Evolutionary conservation across 1,140 invertebrate genomes (phyloP), one percentile per base, ranked within the genome.

Genomic region (Contarinia nasturtii): DNA sequence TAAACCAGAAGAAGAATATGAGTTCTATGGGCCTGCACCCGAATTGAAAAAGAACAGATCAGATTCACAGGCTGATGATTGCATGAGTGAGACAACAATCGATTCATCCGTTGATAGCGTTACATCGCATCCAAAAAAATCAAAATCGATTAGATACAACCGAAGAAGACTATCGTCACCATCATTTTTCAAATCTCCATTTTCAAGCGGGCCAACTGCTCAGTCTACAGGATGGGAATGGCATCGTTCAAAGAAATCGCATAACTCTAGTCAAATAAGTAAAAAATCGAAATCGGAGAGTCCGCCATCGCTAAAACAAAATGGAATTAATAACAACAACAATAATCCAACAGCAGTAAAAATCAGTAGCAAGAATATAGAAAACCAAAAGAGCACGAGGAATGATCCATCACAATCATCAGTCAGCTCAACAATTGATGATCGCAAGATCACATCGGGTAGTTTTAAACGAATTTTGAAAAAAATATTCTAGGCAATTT

Each of bases 181-280:
- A 0, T 71, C 69, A 0, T 80, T 79, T 50, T 71, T 80, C 50
- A 72, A 72, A 54, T 76, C 75, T 17, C 71, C 73, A 0, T 61
- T 78, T 12, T 37, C 47, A 50, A 41, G 58, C 55, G 15, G 53
- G 55, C 2, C 15, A 5, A 5, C 15, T 17, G 11, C n/a, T 18
- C 7, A n/a, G 14, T 49, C 61, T n/a, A 63, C 61, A 1, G 61
- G 60, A 12, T 63, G 61, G 61, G 61, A 63, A 48, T 63, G 61
- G 61, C 58, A 59, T 54, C 60, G 60, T 19, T 27, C 22, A 20
- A 33, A 34, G 27, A 27, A 33, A 14, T 4, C 11, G 17, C n/a
- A 18, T 4, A 45, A 45, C 44, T n/a, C 22, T 45, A 34, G 22
- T 45, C 22, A 44, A 44, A 44, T 5, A 3, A 44, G 5, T 12